Evolutionary conservation across 2,888 invertebrate species (phyloP).

Genomic region (Cephus nigrinus): DNA sequence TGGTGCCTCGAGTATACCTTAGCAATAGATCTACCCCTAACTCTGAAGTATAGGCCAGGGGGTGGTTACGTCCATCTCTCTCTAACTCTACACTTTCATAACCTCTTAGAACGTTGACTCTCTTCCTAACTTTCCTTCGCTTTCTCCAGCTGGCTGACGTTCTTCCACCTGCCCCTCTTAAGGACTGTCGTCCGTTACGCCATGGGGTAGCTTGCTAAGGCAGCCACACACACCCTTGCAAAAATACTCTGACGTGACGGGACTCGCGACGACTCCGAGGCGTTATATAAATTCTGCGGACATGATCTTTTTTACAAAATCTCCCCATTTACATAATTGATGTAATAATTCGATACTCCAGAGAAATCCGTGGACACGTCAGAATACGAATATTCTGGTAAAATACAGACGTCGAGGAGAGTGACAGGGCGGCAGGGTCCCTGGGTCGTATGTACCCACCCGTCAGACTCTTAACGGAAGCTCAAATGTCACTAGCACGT

Average conservation of each 20-base stretch:
- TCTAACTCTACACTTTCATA: not conserved
- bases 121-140: conserved; percentile 1
- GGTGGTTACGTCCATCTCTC: not conserved
- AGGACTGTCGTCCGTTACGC: conserved; percentile 4
- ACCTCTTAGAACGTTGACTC: not conserved
- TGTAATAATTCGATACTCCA: conserved; percentile 44
- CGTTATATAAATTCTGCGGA: conserved; percentile 51
- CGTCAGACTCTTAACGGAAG: not conserved
- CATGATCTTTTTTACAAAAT: conserved; percentile 43
- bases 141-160: conserved; percentile 1
- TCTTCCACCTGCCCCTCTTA: conserved; percentile 8
- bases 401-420: conserved; percentile 4
- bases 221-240: not conserved
- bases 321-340: conserved; percentile 47
- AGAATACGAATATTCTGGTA: conserved; percentile 9
- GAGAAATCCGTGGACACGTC: conserved; percentile 9
- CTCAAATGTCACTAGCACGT: not conserved
- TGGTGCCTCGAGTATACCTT: not conserved
- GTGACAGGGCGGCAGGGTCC: not conserved
- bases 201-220: not conserved
- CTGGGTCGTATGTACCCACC: not conserved
- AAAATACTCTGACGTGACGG: conserved; percentile 51
- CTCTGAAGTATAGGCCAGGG: not conserved
- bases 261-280: conserved; percentile 42
- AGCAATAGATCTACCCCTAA: not conserved